Conservation (phyloP, 1,140 invertebrate species). For the Zaprionus vittiger region DNA sequence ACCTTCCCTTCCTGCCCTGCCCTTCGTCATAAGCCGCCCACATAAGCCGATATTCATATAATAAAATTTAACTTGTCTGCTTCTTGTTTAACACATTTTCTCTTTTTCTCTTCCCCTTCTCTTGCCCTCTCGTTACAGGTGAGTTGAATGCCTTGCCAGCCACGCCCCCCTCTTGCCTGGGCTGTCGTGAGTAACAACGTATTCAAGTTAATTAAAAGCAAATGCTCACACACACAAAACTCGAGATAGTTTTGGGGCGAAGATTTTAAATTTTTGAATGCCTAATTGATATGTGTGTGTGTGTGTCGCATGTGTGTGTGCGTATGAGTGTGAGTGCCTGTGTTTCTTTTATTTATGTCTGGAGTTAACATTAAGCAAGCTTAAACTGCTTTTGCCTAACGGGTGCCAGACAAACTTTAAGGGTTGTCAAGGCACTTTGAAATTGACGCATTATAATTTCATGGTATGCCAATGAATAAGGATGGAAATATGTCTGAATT, state of each 20-base stretch:
- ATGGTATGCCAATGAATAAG: background rate
- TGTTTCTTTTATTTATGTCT: background rate
- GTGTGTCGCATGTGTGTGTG: background rate
- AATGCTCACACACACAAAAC: conserved; percentile 44
- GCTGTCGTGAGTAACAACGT: conserved; percentile 35
- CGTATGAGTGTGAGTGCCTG: background rate
- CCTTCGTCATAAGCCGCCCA: background rate
- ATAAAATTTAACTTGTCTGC: conserved; percentile 55
- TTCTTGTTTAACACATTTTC: conserved; percentile 50
- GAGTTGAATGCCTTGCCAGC: conserved; percentile 41
- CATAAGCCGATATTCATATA: conserved; percentile 54
- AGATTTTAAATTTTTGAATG: conserved; percentile 15
- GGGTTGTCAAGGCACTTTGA: background rate
- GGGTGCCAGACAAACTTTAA: background rate
- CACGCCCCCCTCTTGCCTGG: background rate
- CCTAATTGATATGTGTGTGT: background rate
- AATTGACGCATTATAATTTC: background rate
- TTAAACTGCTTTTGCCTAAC: background rate
- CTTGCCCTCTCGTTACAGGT: conserved; percentile 62
- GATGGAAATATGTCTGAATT: background rate
- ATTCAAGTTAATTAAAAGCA: conserved; percentile 68
- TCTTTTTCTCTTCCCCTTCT: conserved; percentile 13
- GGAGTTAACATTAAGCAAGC: background rate
- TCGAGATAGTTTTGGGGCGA: conserved; percentile 13
- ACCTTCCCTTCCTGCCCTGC: background rate